Evolutionary conservation across 2,113 vertebrate genomes (phyloP).

Genomic region (Thymallus thymallus): DNA sequence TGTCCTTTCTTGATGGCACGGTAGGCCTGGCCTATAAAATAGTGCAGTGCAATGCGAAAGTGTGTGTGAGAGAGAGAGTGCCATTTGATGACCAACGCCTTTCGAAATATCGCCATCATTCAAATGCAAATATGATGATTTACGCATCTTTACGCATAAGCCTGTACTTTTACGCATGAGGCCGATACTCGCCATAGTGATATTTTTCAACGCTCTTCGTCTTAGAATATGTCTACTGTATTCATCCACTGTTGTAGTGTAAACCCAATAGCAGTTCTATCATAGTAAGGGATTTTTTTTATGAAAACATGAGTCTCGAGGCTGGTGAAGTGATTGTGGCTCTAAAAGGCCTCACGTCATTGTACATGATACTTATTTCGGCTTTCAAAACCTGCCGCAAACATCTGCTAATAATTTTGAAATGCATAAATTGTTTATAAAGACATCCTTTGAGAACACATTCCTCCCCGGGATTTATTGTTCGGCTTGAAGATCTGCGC

Average conservation of each 20-base stretch:
- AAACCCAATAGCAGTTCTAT: neutral
- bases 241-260: neutral
- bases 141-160: neutral
- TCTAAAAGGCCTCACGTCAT: slow-evolving; percentile 40
- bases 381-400: slow-evolving; percentile 52
- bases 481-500: slow-evolving; percentile 45
- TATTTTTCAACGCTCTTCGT: neutral
- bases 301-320: neutral
- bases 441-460: slow-evolving; percentile 51
- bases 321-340: slow-evolving; percentile 14
- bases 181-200: neutral
- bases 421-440: slow-evolving; percentile 67
- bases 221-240: neutral
- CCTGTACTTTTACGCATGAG: neutral
- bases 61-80: neutral
- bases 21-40: too few species aligned
- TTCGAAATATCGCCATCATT: neutral
- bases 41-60: neutral
- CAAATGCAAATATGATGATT: neutral
- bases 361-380: slow-evolving; percentile 41
- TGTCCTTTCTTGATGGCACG: too few species aligned
- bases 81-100: neutral
- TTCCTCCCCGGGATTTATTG: slow-evolving; percentile 42
- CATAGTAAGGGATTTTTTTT: slow-evolving; percentile 1
- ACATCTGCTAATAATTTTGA: slow-evolving; percentile 75